Percentiles rank a stretch among this genome's conserved stretches.
phyloP scores from a whole-genome alignment of 2,797 vertebrate genomes.

The Buceros bicornis region DNA sequence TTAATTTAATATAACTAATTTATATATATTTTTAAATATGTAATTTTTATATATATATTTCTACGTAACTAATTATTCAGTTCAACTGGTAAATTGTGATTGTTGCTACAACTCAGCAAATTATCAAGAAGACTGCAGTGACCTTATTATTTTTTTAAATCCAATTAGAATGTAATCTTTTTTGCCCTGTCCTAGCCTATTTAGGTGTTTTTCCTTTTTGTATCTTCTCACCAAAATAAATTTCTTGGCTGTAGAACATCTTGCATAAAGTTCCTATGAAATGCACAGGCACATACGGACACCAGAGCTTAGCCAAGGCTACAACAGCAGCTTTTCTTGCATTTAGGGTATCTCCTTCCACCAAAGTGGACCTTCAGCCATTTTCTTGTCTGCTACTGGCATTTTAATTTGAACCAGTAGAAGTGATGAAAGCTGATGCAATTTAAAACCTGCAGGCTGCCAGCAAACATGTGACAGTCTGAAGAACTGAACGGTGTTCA shows the following conservation, averaged over 20 bases:
- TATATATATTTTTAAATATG: neutral
- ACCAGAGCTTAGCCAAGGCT: neutral
- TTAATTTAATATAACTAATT: neutral
- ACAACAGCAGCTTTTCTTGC: neutral
- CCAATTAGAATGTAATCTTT: neutral
- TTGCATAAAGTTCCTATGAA: neutral
- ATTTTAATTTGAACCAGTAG: neutral
- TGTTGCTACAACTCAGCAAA: neutral
- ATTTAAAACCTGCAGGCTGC: neutral
- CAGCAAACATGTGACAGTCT: neutral
- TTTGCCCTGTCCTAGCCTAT: neutral
- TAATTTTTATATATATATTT: too few species aligned
- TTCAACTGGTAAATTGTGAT: neutral
- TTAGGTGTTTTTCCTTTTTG: neutral
- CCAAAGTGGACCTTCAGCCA: neutral
- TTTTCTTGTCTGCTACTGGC: neutral
- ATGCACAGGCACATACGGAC: fast-evolving
- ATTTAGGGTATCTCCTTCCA: neutral
- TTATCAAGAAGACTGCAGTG: neutral
- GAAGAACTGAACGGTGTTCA: neutral
- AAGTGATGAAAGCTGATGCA: neutral
- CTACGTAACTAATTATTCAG: neutral
- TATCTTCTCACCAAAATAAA: neutral
- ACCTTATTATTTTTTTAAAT: neutral
- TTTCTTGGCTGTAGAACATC: neutral